phyloP scores from a whole-genome alignment of 2,797 vertebrate genomes.

The Cryptoprocta ferox region DNA sequence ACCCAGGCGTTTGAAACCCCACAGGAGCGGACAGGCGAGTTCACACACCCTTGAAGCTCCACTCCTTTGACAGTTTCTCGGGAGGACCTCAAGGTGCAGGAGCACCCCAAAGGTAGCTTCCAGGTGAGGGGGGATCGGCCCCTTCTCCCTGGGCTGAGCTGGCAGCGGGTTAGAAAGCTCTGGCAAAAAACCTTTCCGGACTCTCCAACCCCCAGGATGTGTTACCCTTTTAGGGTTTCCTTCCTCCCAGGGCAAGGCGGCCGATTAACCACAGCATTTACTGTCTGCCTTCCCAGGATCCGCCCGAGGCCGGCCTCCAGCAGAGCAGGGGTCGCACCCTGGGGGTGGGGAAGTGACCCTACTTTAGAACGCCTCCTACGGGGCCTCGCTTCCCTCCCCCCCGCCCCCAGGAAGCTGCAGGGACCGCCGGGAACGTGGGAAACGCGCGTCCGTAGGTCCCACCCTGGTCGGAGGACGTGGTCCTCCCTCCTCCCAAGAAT shows the following conservation, averaged over 20 bases:
- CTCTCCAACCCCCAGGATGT: fast-evolving
- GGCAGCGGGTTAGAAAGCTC: background rate
- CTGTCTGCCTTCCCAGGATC: background rate
- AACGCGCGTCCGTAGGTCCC: fast-evolving
- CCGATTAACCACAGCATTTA: background rate
- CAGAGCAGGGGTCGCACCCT: background rate
- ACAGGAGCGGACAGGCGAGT: fast-evolving
- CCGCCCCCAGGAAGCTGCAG: background rate
- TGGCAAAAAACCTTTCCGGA: background rate
- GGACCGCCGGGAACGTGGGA: background rate
- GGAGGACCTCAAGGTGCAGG: fast-evolving
- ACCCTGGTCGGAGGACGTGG: fast-evolving
- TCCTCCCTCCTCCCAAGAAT: background rate
- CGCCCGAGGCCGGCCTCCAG: background rate
- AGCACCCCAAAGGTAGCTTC: background rate
- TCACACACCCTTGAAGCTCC: background rate
- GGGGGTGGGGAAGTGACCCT: background rate
- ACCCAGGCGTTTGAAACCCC: background rate
- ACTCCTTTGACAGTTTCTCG: background rate
- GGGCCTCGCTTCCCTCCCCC: background rate
- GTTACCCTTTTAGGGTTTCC: background rate
- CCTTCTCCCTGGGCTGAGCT: background rate
- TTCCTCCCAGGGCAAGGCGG: background rate
- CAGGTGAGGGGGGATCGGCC: fast-evolving
- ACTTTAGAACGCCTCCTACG: background rate